Percentiles rank a stretch among this genome's conserved stretches.
phyloP scores from a whole-genome alignment of 1,140 invertebrate genomes.

The Drosophila sechellia region DNA sequence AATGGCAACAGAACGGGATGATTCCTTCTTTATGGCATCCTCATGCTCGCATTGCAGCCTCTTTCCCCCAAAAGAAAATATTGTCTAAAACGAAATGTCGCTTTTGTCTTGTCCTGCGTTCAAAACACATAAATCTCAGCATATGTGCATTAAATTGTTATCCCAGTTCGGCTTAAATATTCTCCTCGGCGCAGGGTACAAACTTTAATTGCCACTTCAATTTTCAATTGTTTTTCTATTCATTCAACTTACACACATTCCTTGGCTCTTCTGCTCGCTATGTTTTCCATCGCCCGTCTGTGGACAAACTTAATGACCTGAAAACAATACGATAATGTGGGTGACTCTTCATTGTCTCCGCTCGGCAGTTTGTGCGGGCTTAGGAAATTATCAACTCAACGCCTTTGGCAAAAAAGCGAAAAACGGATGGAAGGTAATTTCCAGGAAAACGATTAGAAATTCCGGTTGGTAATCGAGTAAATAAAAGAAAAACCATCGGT shows the following conservation, averaged over 20 bases:
- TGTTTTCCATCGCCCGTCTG: conserved; percentile 38
- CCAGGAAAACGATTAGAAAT: conserved; percentile 74
- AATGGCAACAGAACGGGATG: conserved; percentile 55
- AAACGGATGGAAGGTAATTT: conserved; percentile 62
- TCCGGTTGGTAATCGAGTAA: conserved; percentile 17
- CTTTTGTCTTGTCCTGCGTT: conserved; percentile 66
- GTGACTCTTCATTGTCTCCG: conserved; percentile 38
- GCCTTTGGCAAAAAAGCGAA: conserved; percentile 58
- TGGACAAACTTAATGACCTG: conserved; percentile 80
- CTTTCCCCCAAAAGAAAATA: conserved; percentile 44
- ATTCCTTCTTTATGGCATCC: conserved; percentile 66
- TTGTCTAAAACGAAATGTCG: conserved; percentile 74
- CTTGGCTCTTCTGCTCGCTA: conserved; percentile 12
- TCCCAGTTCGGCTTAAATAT: conserved; percentile 26
- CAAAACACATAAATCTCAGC: conserved; percentile 81
- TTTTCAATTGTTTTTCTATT: conserved; percentile 80
- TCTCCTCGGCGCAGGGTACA: conserved; percentile 6
- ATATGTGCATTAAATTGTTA: conserved; percentile 80
- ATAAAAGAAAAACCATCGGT: conserved; percentile 26
- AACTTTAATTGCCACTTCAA: conserved; percentile 70
- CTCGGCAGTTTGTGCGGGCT: conserved; percentile 47
- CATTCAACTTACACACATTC: conserved; percentile 50
- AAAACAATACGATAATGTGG: conserved; percentile 82
- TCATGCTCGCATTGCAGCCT: conserved; percentile 23
- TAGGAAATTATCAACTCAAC: conserved; percentile 75